phyloP scores from a whole-genome alignment of 2,113 vertebrate genomes.

The Catharus bicknelli region DNA sequence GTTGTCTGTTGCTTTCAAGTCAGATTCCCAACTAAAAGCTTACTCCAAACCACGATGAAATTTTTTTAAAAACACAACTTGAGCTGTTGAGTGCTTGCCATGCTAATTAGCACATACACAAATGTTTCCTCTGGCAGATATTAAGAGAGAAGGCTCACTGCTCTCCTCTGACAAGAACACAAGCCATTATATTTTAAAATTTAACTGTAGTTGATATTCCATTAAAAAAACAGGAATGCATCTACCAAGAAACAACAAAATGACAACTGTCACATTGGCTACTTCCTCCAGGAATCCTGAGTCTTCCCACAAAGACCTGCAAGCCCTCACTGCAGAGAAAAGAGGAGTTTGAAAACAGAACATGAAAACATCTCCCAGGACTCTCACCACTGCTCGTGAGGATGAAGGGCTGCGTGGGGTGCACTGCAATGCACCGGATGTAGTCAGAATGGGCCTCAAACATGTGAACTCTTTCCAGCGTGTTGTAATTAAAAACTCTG shows the following conservation, averaged over 20 bases:
- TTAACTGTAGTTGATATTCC: neutral
- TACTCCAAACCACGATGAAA: neutral
- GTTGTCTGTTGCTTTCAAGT: neutral
- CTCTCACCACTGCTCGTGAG: constrained; percentile 95
- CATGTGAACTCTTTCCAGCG: constrained; percentile 96
- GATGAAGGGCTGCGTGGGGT: constrained; percentile 97
- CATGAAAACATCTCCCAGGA: neutral
- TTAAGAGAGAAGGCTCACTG: neutral
- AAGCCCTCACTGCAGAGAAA: neutral
- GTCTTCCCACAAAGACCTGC: neutral
- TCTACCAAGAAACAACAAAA: neutral
- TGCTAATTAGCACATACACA: neutral
- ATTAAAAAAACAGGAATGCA: neutral
- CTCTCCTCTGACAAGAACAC: neutral
- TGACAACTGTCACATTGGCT: neutral
- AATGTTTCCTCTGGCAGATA: neutral
- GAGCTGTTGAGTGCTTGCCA: neutral
- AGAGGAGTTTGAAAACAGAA: neutral
- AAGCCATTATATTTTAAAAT: neutral
- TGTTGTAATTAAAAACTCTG: constrained; percentile 98
- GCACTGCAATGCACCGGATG: constrained; percentile 96
- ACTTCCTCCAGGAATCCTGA: neutral
- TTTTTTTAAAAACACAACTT: neutral
- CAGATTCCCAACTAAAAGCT: neutral
- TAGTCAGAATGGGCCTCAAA: constrained; percentile 98